A percentile compares a stretch with the other conserved stretches of the same genome.
Conservation (phyloP, 2,113 vertebrate genomes). For the Deroptyus accipitrinus region DNA sequence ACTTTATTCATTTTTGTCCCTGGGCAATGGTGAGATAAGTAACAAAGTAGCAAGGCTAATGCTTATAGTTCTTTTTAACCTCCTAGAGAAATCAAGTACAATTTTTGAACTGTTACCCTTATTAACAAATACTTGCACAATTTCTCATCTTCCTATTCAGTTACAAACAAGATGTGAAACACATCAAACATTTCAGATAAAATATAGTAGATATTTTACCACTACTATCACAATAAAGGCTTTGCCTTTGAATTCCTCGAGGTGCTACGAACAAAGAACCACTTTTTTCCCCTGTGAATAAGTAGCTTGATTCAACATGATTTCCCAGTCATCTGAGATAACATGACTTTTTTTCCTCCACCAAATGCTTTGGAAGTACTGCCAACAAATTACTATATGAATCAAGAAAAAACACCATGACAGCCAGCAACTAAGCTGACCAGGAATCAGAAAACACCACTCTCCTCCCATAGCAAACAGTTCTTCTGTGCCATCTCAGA, state of each 20-base stretch:
- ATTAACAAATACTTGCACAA: neutral
- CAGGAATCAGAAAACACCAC: slow-evolving; percentile 16
- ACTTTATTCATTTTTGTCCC: neutral
- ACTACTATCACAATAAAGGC: neutral
- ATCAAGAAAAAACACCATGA: neutral
- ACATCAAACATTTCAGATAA: neutral
- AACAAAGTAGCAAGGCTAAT: neutral
- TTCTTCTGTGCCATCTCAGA: slow-evolving; percentile 12
- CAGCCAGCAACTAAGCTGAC: neutral
- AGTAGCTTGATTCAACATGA: slow-evolving; percentile 27
- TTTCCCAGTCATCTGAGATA: slow-evolving; percentile 20
- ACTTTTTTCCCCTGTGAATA: neutral
- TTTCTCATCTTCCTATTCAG: neutral
- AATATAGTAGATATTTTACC: neutral
- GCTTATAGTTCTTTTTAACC: neutral
- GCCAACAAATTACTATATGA: neutral
- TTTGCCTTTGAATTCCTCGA: neutral
- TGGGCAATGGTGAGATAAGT: neutral
- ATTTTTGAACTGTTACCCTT: neutral
- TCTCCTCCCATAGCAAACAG: slow-evolving; percentile 25
- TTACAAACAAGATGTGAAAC: neutral
- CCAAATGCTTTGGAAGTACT: slow-evolving; percentile 1
- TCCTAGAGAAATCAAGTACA: neutral
- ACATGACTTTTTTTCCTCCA: neutral
- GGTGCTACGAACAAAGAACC: slow-evolving; percentile 13